phyloP scores from a whole-genome alignment of 2,888 invertebrate species.

The Eristalinus sepulchralis region DNA sequence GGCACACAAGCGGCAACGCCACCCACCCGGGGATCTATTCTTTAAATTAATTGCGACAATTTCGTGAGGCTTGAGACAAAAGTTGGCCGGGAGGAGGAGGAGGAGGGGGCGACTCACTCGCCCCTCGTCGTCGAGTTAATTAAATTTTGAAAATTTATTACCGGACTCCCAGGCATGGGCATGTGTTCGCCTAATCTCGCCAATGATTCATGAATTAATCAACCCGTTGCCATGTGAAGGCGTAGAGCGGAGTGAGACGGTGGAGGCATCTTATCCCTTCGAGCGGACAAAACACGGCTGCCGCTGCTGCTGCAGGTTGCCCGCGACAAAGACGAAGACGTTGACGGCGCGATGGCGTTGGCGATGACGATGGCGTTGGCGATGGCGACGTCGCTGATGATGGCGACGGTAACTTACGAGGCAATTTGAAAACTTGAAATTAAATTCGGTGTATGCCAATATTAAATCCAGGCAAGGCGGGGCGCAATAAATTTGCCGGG shows the following conservation, averaged over 20 bases:
- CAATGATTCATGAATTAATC: constrained; percentile 65
- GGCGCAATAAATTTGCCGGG: constrained; percentile 32
- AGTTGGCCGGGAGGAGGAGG: neutral
- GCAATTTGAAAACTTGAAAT: constrained; percentile 53
- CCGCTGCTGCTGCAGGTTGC: neutral
- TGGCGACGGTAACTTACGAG: constrained; percentile 23
- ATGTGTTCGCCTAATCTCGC: constrained; percentile 42
- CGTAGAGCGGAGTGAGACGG: neutral
- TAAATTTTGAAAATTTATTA: constrained; percentile 67
- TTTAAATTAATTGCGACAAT: neutral
- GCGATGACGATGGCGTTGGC: neutral
- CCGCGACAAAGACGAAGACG: constrained; percentile 9
- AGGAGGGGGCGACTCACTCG: neutral
- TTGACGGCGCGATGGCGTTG: neutral
- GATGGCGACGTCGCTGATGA: neutral
- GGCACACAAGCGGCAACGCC: neutral
- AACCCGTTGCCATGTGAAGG: constrained; percentile 28
- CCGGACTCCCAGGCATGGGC: constrained; percentile 18
- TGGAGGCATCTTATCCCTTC: neutral
- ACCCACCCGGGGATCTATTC: neutral
- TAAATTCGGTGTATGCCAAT: constrained; percentile 37
- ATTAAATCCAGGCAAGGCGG: constrained; percentile 1
- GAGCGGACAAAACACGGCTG: neutral
- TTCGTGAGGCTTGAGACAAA: neutral
- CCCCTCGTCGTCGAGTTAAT: constrained; percentile 45